A percentile compares a stretch with the other conserved stretches of the same genome.
phyloP scores from a whole-genome alignment of 2,888 invertebrate genomes.

The Poecilus cupreus region DNA sequence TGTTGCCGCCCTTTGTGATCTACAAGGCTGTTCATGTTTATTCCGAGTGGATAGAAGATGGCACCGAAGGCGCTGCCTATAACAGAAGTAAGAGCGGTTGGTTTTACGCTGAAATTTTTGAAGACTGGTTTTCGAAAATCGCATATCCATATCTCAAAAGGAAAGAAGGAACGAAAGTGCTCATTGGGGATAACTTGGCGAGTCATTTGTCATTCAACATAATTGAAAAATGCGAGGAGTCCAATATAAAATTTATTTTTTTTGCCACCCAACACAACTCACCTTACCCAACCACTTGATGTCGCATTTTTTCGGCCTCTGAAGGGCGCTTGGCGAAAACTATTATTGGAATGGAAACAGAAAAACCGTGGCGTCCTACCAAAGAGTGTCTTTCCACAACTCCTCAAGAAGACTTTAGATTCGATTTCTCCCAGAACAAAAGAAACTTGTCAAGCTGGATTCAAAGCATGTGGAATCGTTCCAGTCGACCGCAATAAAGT shows the following conservation, averaged over 20 bases:
- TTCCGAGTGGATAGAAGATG: conserved; percentile 69
- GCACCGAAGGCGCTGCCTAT: conserved; percentile 68
- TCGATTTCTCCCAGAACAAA: no score
- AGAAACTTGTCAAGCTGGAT: no score
- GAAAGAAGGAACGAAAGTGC: conserved; percentile 56
- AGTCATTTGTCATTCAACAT: conserved; percentile 65
- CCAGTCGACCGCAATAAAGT: no score
- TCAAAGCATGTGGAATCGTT: no score
- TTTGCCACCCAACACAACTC: conserved; percentile 65
- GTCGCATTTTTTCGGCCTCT: conserved; percentile 66
- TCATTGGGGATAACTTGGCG: conserved; percentile 69
- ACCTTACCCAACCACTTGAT: conserved; percentile 66
- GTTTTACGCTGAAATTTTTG: conserved; percentile 68
- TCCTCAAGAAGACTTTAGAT: no score
- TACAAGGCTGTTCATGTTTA: conserved; percentile 70
- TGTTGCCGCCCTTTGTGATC: conserved; percentile 70
- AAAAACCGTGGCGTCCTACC: no score
- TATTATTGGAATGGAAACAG: no score
- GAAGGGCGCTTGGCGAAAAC: no score
- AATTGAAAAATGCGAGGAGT: conserved; percentile 65
- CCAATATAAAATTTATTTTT: conserved; percentile 66
- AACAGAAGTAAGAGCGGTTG: conserved; percentile 69
- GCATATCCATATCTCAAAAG: conserved; percentile 62
- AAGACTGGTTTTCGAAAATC: conserved; percentile 66
- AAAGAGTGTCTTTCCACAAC: no score